Base-by-base conservation (phyloP, 2,797 vertebrate species). In the Apogon hyalosoma region DNA sequence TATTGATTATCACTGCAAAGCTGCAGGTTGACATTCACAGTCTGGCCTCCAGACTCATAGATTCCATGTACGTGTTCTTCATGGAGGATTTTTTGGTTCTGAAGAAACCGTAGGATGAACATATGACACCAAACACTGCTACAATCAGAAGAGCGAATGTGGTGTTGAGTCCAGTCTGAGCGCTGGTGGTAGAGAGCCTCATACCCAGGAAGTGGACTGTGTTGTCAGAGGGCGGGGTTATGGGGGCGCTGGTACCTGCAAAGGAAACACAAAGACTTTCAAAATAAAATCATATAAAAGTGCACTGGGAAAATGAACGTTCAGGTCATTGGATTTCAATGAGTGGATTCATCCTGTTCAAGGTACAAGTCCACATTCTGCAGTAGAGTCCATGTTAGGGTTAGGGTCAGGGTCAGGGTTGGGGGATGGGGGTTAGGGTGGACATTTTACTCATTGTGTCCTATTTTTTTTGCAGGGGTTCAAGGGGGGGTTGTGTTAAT, bases 201-300 rank as follows among this genome's bases (percentile, higher is more conserved):
- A 91, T 60, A 0, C 92, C 90, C 49, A 93, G 77, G 78, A 93
- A 93, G 0, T 11, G 66, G 55, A 92, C 86, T 0, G 28, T 8
- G 41, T n/a, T 14, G n/a, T 47, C 14, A 2, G 24, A 0, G 3
- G 69, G 21, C 15, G 47, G n/a, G 7, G 50, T 15, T 39, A 43
- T 66, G 49, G 88, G 80, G 0, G 1, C 28, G 36, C 1, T 80
- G 10, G 93, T 87, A 49, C 43, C 78, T 85, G 85, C 52, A 61
- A 50, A 54, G 1, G 42, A 63, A 15, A n/a, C 56, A 47, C 69
- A 45, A 6, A 40, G 7, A 33, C 31, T 2, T 7, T 33, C 3
- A 33, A 33, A 33, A 4, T 24, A 4, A 24, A 24, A 24, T 2
- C 21, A 24, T 24, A 24, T 24, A 24, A 24, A 2, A 24, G 31